These are phyloP conservation scores for Malurus melanocephalus DNA, from an alignment of 2,113 vertebrate genomes.

Conservation along the genomic window DNA sequence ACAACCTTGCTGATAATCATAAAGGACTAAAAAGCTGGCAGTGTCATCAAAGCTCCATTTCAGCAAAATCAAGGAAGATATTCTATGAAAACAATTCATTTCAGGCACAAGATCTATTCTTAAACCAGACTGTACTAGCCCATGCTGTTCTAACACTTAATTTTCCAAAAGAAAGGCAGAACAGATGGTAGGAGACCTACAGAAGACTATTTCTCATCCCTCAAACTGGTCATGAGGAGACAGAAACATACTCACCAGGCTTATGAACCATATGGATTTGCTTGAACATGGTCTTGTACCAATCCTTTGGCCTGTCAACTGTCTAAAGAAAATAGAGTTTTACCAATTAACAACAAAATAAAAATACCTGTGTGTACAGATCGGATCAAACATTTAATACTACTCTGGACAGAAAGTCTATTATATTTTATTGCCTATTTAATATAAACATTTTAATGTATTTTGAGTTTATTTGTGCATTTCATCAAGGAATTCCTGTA, in stretches of 20 bases:
- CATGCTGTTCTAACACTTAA: neutral
- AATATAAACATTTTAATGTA: neutral
- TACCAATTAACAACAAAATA: conserved; percentile 17
- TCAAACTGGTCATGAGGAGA: neutral
- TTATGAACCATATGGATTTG: conserved; percentile 99
- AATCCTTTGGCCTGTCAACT: conserved; percentile 96
- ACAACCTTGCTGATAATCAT: neutral
- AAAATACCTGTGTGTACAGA: neutral
- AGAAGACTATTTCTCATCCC: neutral
- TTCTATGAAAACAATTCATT: neutral
- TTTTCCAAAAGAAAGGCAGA: neutral
- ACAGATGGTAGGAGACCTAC: neutral
- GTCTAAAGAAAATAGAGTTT: conserved; percentile 77
- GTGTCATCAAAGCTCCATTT: neutral
- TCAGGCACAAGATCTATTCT: neutral
- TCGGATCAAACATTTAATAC: neutral
- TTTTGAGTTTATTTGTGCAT: neutral
- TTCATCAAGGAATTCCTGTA: neutral
- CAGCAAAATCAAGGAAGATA: neutral
- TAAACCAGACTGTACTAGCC: neutral
- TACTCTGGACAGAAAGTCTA: neutral
- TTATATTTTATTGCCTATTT: neutral
- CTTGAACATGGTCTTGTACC: conserved; percentile 99
- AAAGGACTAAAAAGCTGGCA: neutral
- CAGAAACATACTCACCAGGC: conserved; percentile 76